Conservation (phyloP, 1,140 invertebrate species). For the Papilio glaucus region DNA sequence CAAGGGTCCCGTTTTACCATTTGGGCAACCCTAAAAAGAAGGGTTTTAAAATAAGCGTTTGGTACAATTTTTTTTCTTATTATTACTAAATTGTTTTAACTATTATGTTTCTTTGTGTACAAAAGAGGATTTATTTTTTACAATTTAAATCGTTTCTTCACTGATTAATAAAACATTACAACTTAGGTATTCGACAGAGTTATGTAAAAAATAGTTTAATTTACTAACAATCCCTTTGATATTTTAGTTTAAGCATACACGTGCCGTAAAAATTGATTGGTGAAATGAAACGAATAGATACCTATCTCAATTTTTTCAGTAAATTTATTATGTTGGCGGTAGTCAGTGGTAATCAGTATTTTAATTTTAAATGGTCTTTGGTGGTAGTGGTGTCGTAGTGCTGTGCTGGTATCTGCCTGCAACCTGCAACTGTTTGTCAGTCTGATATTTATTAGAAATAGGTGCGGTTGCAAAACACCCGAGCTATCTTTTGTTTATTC, state of each 20-base stretch:
- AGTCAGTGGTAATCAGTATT: no score
- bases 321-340: not conserved
- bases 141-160: no score
- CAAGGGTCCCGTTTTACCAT: no score
- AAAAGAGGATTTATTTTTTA: no score
- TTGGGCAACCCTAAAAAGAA: no score
- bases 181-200: no score
- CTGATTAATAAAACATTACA: no score
- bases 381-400: slow-evolving; percentile 1
- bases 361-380: not conserved
- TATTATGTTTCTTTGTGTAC: no score
- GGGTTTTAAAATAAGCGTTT: no score
- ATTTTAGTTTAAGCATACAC: not conserved
- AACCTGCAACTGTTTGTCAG: slow-evolving; percentile 17
- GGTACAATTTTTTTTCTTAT: no score
- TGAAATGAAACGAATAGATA: not conserved
- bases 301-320: not conserved
- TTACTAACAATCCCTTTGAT: not conserved
- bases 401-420: slow-evolving; percentile 6
- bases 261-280: not conserved
- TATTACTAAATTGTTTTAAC: no score
- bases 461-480: slow-evolving; percentile 38
- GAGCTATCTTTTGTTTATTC: slow-evolving; percentile 10
- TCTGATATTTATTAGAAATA: slow-evolving; percentile 35
- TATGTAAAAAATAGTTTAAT: no score